Evolutionary conservation across 2,888 invertebrate genomes (phyloP).

Genomic region (Drosophila algonquin): DNA sequence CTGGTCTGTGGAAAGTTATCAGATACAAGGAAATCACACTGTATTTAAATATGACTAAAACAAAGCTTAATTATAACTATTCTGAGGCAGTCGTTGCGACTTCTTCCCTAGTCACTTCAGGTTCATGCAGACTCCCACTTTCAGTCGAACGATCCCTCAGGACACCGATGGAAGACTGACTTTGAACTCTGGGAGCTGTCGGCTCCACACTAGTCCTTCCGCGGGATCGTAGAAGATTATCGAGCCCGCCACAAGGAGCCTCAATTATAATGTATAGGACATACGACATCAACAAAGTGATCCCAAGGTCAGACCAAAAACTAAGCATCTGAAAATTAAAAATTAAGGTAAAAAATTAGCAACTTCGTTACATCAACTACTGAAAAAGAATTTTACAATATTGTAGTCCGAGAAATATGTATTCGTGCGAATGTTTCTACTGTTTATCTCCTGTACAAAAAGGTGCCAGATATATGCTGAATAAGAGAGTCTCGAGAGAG

Average conservation of each 20-base stretch:
- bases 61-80: too few relatives aligned
- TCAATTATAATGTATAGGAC: constrained; percentile 13
- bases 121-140: neutral
- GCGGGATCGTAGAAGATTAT: neutral
- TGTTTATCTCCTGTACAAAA: constrained; percentile 58
- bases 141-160: neutral
- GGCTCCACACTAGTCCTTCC: neutral
- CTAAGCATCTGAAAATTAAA: constrained; percentile 10
- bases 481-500: constrained; percentile 74
- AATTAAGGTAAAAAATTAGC: too few relatives aligned
- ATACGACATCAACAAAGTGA: constrained; percentile 8
- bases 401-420: constrained; percentile 72
- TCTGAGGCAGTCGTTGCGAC: neutral
- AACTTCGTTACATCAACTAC: too few relatives aligned
- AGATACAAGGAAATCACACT: too few relatives aligned
- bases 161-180: neutral
- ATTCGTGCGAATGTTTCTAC: constrained; percentile 49
- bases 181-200: neutral
- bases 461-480: constrained; percentile 76
- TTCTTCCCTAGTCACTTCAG: neutral
- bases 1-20: too few relatives aligned
- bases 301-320: constrained; percentile 17
- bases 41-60: too few relatives aligned
- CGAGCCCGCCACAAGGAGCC: constrained; percentile 20
- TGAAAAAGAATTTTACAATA: constrained; percentile 50